Percentiles rank a stretch among this genome's conserved stretches.
phyloP scores from a whole-genome alignment of 2,888 invertebrate genomes.

The Escarpia spicata region DNA sequence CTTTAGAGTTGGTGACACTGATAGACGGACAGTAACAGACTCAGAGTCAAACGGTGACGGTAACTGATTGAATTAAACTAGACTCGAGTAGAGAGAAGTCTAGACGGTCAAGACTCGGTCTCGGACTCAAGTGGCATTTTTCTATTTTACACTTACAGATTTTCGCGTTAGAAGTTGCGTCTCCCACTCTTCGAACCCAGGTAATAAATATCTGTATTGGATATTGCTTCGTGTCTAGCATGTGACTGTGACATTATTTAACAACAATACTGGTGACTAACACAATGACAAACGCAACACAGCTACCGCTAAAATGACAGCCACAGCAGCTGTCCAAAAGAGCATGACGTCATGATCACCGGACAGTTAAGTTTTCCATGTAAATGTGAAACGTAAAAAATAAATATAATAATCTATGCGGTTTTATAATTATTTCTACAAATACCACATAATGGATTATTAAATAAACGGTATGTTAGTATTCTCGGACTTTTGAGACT shows the following conservation, averaged over 20 bases:
- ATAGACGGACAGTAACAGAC: too few species aligned
- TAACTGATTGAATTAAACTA: too few species aligned
- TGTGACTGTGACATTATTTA: not conserved
- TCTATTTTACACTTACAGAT: not conserved
- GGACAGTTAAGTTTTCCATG: not conserved
- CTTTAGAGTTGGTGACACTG: too few species aligned
- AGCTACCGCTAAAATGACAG: constrained; percentile 2
- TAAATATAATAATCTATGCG: not conserved
- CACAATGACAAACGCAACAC: constrained; percentile 13
- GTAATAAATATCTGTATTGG: not conserved
- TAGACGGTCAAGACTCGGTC: too few species aligned
- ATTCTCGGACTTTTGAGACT: not conserved
- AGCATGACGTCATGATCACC: constrained; percentile 13
- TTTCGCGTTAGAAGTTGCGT: not conserved
- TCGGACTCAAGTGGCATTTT: too few species aligned
- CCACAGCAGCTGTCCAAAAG: not conserved
- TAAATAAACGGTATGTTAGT: not conserved
- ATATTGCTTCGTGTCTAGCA: not conserved
- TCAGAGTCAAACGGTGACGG: too few species aligned
- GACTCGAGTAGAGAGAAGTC: too few species aligned
- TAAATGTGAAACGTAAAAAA: not conserved
- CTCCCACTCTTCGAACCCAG: not conserved
- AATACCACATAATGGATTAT: not conserved
- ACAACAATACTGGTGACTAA: not conserved
- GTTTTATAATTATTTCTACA: not conserved